phyloP scores from a whole-genome alignment of 1,140 invertebrate species.

The Oncopodura yosiiana region DNA sequence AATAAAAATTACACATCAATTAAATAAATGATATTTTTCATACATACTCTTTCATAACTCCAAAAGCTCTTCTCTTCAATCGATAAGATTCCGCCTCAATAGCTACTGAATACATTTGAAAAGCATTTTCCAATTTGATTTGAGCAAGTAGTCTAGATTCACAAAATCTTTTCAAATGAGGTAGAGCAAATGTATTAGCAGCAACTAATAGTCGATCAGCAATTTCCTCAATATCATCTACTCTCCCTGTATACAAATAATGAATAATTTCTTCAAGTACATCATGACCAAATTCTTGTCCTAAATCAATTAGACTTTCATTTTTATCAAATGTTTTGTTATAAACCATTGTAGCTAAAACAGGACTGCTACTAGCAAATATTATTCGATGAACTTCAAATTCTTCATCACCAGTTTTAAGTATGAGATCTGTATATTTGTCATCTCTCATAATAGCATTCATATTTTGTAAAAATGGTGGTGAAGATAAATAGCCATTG shows the following conservation, averaged over 20 bases:
- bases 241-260: constrained; percentile 28
- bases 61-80: constrained; percentile 16
- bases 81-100: constrained; percentile 10
- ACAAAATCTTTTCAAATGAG: constrained; percentile 22
- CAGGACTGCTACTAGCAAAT: constrained; percentile 27
- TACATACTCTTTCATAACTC: constrained; percentile 26
- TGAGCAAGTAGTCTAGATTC: constrained; percentile 16
- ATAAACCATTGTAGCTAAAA: constrained; percentile 22
- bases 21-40: background rate
- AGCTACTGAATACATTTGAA: constrained; percentile 22
- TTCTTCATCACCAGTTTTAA: constrained; percentile 28
- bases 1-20: background rate
- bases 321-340: constrained; percentile 25
- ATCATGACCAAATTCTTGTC: constrained; percentile 21
- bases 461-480: constrained; percentile 20
- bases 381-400: constrained; percentile 26
- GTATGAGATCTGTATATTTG: constrained; percentile 23
- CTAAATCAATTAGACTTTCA: constrained; percentile 23
- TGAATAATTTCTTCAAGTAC: constrained; percentile 25
- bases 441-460: constrained; percentile 14
- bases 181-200: constrained; percentile 21
- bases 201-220: constrained; percentile 16
- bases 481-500: constrained; percentile 5
- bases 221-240: constrained; percentile 19
- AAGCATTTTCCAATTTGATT: constrained; percentile 22